phyloP scores from a whole-genome alignment of 1,140 invertebrate genomes.

The Drosophila elegans region DNA sequence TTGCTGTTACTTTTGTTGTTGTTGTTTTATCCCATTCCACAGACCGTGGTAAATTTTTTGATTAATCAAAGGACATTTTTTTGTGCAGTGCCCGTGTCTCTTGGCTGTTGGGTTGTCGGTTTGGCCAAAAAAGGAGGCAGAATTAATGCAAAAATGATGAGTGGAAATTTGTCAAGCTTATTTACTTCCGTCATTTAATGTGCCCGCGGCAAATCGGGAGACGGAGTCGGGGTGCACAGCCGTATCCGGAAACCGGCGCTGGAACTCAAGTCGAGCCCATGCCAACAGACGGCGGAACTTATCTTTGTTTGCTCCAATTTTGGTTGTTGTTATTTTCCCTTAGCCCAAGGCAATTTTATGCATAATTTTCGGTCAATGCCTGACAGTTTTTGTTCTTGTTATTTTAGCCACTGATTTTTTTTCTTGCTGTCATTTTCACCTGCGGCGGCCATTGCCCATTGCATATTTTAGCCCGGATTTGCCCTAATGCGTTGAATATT shows the following conservation, averaged over 20 bases:
- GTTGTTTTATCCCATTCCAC: conserved; percentile 31
- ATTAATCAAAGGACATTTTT: conserved; percentile 84
- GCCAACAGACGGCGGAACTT: conserved; percentile 55
- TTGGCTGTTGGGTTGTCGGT: conserved; percentile 56
- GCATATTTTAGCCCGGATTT: conserved; percentile 80
- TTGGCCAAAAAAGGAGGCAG: conserved; percentile 71
- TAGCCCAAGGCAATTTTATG: conserved; percentile 66
- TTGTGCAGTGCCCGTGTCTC: conserved; percentile 34
- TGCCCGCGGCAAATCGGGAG: conserved; percentile 60
- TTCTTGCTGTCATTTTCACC: conserved; percentile 44
- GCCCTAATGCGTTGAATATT: conserved; percentile 81
- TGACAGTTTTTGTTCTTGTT: conserved; percentile 36
- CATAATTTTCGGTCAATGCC: conserved; percentile 69
- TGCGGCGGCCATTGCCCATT: conserved; percentile 69
- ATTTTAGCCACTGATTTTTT: conserved; percentile 23
- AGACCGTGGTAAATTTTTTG: conserved; percentile 74
- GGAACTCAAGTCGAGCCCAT: conserved; percentile 20
- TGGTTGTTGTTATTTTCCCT: conserved; percentile 16
- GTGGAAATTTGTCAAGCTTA: conserved; percentile 84
- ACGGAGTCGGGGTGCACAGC: conserved; percentile 11
- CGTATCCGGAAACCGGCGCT: neutral
- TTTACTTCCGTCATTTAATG: conserved; percentile 84
- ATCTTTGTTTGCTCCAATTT: conserved; percentile 70
- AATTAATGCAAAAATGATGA: conserved; percentile 85
- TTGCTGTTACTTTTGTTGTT: conserved; percentile 29